Conservation (phyloP, 2,797 vertebrate genomes). For the Pipistrellus pygmaeus region DNA sequence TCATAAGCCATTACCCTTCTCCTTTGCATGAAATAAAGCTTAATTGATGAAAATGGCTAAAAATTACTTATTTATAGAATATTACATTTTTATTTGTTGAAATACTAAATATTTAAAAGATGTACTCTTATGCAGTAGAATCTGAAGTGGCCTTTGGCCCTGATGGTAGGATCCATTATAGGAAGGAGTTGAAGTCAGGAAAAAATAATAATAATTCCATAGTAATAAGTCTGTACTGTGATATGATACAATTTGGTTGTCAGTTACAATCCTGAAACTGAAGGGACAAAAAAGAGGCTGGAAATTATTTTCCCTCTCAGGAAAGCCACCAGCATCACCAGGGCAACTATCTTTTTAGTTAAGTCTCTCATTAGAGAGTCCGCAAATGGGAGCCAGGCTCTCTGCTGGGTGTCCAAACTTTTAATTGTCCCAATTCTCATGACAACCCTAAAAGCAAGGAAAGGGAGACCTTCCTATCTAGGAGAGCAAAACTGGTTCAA, state of each 20-base stretch:
- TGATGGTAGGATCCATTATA: background rate
- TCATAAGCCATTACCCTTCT: background rate
- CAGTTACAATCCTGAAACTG: background rate
- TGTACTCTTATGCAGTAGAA: background rate
- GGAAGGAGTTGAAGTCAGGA: background rate
- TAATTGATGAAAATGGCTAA: background rate
- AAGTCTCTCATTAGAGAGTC: background rate
- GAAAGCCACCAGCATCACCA: background rate
- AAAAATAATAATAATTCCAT: background rate
- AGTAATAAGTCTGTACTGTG: background rate
- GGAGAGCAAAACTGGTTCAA: background rate
- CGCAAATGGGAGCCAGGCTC: background rate
- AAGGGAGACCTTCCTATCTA: background rate
- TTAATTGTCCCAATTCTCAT: background rate
- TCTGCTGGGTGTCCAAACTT: background rate
- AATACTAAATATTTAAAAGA: slow-evolving; percentile 20
- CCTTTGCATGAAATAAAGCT: slow-evolving; percentile 29
- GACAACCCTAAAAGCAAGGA: background rate
- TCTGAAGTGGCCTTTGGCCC: background rate
- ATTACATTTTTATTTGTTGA: background rate
- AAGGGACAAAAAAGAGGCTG: background rate
- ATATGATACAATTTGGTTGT: background rate
- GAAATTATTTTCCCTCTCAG: background rate
- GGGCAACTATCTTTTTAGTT: background rate
- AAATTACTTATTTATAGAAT: slow-evolving; percentile 12